These are phyloP conservation scores for Melanotaenia duboulayi DNA, from an alignment of 2,113 vertebrate species.

Conservation along the genomic window DNA sequence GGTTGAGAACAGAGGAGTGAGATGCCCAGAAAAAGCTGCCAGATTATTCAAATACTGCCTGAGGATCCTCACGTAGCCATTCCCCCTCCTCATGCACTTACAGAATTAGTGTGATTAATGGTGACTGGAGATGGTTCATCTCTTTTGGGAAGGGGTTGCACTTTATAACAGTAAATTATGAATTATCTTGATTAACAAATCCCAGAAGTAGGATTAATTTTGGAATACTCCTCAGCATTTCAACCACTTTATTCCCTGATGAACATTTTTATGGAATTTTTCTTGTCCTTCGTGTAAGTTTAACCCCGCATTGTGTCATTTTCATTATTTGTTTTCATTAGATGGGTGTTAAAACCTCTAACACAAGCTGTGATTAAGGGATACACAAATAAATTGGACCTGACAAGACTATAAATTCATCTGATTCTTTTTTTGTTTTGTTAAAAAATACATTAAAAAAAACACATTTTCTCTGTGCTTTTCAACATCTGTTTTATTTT, in stretches of 20 bases:
- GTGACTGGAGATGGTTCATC: constrained; percentile 25
- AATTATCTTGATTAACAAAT: constrained; percentile 43
- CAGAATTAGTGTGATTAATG: constrained; percentile 33
- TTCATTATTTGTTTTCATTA: constrained; percentile 46
- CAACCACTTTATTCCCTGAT: constrained; percentile 19
- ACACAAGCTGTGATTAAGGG: constrained; percentile 24
- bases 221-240: constrained; percentile 11
- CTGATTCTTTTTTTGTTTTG: background rate
- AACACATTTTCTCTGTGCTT: background rate
- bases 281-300: constrained; percentile 1
- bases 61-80: constrained; percentile 70
- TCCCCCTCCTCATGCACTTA: constrained; percentile 13
- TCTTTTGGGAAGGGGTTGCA: background rate
- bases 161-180: constrained; percentile 28
- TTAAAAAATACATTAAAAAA: too few species aligned
- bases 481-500: background rate
- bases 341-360: constrained; percentile 14
- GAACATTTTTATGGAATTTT: constrained; percentile 22
- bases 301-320: constrained; percentile 20
- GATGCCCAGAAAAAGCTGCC: constrained; percentile 46
- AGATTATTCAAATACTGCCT: constrained; percentile 50
- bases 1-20: constrained; percentile 39
- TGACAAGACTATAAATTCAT: constrained; percentile 28
- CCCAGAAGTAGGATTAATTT: constrained; percentile 3
- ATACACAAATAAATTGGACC: constrained; percentile 20